These are phyloP conservation scores for Neelides folsomi DNA, from an alignment of 2,888 invertebrate species.

Conservation along the genomic window DNA sequence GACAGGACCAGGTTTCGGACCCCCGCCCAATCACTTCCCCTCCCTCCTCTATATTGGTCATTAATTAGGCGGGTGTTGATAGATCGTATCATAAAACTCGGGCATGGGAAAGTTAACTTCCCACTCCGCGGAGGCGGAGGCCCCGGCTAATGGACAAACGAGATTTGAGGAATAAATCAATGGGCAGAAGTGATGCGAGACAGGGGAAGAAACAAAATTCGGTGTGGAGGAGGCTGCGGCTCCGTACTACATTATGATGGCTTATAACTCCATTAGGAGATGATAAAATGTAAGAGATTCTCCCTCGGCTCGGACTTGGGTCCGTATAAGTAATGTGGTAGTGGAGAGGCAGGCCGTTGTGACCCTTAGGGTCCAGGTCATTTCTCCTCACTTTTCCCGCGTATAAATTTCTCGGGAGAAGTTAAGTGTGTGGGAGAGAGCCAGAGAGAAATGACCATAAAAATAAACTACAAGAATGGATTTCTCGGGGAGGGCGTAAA, in stretches of 20 bases:
- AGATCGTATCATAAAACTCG: constrained; percentile 30
- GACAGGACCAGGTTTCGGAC: constrained; percentile 12
- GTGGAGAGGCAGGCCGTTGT: neutral
- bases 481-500: constrained; percentile 16
- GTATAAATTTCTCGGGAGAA: constrained; percentile 19
- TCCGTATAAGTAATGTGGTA: neutral
- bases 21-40: neutral
- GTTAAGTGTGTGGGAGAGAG: constrained; percentile 14
- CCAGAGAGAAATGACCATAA: constrained; percentile 19
- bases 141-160: constrained; percentile 2
- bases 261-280: constrained; percentile 34
- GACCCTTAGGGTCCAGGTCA: constrained; percentile 12
- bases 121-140: neutral
- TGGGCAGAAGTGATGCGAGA: constrained; percentile 6
- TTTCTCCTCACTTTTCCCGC: constrained; percentile 19
- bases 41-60: constrained; percentile 24
- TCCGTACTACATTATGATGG: constrained; percentile 21
- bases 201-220: neutral
- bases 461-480: constrained; percentile 27
- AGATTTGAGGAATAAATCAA: constrained; percentile 31
- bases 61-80: constrained; percentile 34
- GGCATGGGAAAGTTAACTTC: constrained; percentile 1
- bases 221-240: constrained; percentile 4
- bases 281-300: constrained; percentile 16
- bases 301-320: constrained; percentile 2